These are phyloP conservation scores for Spheniscus humboldti DNA, from an alignment of 2,797 vertebrate species.

Conservation along the genomic window DNA sequence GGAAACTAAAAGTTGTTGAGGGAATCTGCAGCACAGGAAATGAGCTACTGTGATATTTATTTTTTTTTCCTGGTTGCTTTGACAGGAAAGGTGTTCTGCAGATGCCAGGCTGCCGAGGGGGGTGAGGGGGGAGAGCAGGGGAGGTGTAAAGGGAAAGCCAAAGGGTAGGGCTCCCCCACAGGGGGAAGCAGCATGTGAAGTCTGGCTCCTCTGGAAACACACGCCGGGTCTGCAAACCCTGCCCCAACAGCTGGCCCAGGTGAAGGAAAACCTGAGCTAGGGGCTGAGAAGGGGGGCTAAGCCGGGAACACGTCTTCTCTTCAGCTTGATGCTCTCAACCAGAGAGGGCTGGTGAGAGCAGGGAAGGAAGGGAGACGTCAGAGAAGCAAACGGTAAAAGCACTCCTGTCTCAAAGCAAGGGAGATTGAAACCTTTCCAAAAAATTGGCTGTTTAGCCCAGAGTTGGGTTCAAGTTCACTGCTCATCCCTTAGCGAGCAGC, in stretches of 20 bases:
- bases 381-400: not conserved
- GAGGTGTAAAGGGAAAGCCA: slow-evolving; percentile 36
- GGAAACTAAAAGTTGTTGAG: not conserved
- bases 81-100: slow-evolving; percentile 15
- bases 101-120: not conserved
- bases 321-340: not conserved
- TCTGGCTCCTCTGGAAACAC: slow-evolving; percentile 12
- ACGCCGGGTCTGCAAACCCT: not conserved
- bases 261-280: not conserved
- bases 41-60: not conserved
- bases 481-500: not conserved
- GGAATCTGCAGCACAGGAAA: not conserved
- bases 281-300: not conserved
- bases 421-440: not conserved
- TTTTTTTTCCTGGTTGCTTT: not conserved
- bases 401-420: not conserved
- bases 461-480: not conserved
- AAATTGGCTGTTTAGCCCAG: not conserved
- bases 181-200: not conserved
- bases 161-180: not conserved
- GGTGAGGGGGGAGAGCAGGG: not conserved
- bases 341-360: not conserved
- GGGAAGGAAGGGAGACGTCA: not conserved
- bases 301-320: rapidly evolving
- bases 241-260: not conserved